phyloP scores from a whole-genome alignment of 2,888 invertebrate species.

The Syrphus vitripennis region DNA sequence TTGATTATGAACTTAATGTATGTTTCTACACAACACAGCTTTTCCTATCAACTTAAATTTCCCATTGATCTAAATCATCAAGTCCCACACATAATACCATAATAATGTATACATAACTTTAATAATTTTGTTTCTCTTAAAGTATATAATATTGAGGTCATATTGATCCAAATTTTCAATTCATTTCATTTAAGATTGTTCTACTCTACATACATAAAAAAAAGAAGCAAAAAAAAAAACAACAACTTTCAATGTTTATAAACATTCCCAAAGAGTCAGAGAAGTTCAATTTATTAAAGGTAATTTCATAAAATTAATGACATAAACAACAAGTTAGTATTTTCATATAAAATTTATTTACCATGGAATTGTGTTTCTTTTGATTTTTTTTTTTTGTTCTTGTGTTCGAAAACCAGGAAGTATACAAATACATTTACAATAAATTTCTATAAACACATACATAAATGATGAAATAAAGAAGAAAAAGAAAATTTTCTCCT shows the following conservation, averaged over 20 bases:
- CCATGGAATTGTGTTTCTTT: conserved; percentile 32
- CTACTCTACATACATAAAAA: neutral
- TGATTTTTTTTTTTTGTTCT: neutral
- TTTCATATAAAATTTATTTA: conserved; percentile 56
- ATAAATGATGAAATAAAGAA: neutral
- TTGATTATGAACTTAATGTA: no score
- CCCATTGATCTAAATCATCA: neutral
- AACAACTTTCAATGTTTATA: conserved; percentile 32
- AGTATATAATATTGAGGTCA: conserved; percentile 17
- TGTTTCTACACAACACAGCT: no score
- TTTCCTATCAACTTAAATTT: neutral
- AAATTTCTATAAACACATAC: neutral
- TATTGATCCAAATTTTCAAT: conserved; percentile 19
- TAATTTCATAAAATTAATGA: conserved; percentile 45
- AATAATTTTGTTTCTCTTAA: neutral
- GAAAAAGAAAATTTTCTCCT: neutral
- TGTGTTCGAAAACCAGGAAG: conserved; percentile 5
- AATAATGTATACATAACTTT: neutral
- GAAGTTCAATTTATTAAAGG: conserved; percentile 53
- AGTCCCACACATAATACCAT: neutral
- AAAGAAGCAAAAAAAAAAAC: neutral
- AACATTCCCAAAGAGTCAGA: conserved; percentile 18
- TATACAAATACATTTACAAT: conserved; percentile 15
- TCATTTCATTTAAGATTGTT: neutral
- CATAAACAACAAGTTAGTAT: conserved; percentile 48